Conservation (phyloP, 2,797 vertebrate genomes). For the Pempheris klunzingeri region DNA sequence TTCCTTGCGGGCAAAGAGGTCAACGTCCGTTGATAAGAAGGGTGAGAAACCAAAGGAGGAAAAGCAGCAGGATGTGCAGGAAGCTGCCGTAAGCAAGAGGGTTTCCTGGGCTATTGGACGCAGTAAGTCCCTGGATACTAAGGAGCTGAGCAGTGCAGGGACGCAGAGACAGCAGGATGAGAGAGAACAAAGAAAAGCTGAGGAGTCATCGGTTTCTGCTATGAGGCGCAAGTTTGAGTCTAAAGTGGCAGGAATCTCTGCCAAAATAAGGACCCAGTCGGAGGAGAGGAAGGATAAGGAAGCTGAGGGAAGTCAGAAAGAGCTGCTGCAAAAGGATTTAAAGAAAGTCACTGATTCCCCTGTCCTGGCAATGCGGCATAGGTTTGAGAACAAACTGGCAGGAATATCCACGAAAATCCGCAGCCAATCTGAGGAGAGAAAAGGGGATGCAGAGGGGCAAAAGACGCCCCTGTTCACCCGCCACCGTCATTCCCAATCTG, state of each 20-base stretch:
- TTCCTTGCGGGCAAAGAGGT: slow-evolving; percentile 87
- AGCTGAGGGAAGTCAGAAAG: slow-evolving; percentile 56
- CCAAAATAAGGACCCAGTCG: slow-evolving; percentile 88
- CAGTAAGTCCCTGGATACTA: slow-evolving; percentile 88
- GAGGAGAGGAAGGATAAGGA: slow-evolving; percentile 85
- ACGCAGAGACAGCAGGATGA: slow-evolving; percentile 60
- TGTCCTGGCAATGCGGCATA: slow-evolving; percentile 85
- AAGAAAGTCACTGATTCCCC: slow-evolving; percentile 87
- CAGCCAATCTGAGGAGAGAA: slow-evolving; percentile 89
- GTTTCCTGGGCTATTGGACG: slow-evolving; percentile 88
- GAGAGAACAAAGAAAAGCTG: slow-evolving; percentile 72
- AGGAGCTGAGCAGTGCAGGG: slow-evolving; percentile 74
- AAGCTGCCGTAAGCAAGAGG: slow-evolving; percentile 77
- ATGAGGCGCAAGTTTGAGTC: slow-evolving; percentile 92
- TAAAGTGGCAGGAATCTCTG: slow-evolving; percentile 91
- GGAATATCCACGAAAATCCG: slow-evolving; percentile 87
- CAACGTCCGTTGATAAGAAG: slow-evolving; percentile 86
- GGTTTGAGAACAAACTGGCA: slow-evolving; percentile 90
- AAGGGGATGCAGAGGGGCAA: slow-evolving; percentile 81
- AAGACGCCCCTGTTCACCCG: slow-evolving; percentile 86
- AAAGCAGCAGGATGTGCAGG: slow-evolving; percentile 70
- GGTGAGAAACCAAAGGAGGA: slow-evolving; percentile 82
- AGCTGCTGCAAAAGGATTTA: slow-evolving; percentile 59
- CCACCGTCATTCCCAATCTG: slow-evolving; percentile 87
- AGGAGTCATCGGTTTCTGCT: slow-evolving; percentile 88